Base-by-base conservation (phyloP, 1,140 invertebrate species). In the Bombus sibiricus region DNA sequence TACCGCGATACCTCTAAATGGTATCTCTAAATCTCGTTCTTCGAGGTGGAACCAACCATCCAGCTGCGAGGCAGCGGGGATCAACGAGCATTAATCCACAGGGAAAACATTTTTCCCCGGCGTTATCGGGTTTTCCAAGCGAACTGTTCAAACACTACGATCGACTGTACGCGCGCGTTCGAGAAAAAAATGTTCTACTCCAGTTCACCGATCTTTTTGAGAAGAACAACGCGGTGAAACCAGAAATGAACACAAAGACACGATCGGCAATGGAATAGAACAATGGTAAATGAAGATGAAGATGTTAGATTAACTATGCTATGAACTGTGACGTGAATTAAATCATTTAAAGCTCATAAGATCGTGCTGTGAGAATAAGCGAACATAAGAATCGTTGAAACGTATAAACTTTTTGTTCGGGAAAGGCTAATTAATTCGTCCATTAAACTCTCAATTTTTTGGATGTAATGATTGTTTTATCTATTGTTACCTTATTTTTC, bases 101-200 rank as follows among this genome's bases (percentile, higher is more conserved):
- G 64, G 47, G 82, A 43, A 78, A 78, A 83, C 82, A 83, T 83
- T 83, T 83, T 83, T 59, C 82, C 43, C 62, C 47, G 47, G 34
- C 37, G 64, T 78, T 83, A 83, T 83, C 82, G 47, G 47, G 47
- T 78, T 83, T 78, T 78, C 74, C 82, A 28, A 78, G 74, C 64
- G 82, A 69, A 39, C 64, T 83, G 74, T 68, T 83, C 82, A 59
- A 71, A 77, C 82, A 78, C 28, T 22, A 15, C 64, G 43, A 22
- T n/a, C 53, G 43, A 15, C 41, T 18, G 22, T 34, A 15, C 53
- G 28, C 12, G 15, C 32, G 47, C 32, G 18, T 22, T 25, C 15
- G 25, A 28, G 62, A 32, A 32, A 62, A 57, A 83, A 69, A 69
- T 47, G 32, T 43, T 41, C 34, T 15, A 53, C 12, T n/a, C n/a